A percentile compares a stretch with the other conserved stretches of the same genome.
phyloP scores from a whole-genome alignment of 2,113 vertebrate genomes.

The Pachyramphus minor region DNA sequence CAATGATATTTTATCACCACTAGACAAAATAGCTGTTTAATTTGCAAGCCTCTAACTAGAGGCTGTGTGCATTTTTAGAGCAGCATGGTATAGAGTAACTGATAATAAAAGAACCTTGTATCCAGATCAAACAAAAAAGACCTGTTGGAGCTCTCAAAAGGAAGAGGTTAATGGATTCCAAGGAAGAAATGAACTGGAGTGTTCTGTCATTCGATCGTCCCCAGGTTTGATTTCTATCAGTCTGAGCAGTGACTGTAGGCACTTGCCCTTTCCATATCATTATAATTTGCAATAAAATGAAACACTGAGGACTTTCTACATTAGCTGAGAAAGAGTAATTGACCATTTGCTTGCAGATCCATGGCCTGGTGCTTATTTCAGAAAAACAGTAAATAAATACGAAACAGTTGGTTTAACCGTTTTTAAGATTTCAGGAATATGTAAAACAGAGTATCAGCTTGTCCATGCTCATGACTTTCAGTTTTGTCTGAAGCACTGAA shows the following conservation, averaged over 20 bases:
- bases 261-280: slow-evolving; percentile 59
- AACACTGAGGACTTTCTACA: background rate
- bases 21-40: slow-evolving; percentile 13
- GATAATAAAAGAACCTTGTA: slow-evolving; percentile 49
- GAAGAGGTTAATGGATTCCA: slow-evolving; percentile 67
- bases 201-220: slow-evolving; percentile 42
- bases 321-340: slow-evolving; percentile 35
- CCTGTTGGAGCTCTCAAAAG: slow-evolving; percentile 9
- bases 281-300: slow-evolving; percentile 54
- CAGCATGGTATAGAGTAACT: background rate
- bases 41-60: slow-evolving; percentile 9
- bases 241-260: slow-evolving; percentile 57
- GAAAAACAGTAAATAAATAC: background rate
- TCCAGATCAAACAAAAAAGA: slow-evolving; percentile 23
- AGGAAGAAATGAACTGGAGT: slow-evolving; percentile 33
- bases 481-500: background rate
- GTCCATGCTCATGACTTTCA: background rate
- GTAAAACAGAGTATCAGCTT: background rate
- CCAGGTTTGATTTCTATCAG: slow-evolving; percentile 50
- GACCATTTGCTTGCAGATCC: slow-evolving; percentile 4
- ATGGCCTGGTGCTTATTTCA: background rate
- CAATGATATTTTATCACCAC: background rate
- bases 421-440: background rate
- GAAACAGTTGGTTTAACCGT: background rate
- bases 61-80: slow-evolving; percentile 12